phyloP scores from a whole-genome alignment of 2,797 vertebrate genomes.

The Sorex maritimensis region DNA sequence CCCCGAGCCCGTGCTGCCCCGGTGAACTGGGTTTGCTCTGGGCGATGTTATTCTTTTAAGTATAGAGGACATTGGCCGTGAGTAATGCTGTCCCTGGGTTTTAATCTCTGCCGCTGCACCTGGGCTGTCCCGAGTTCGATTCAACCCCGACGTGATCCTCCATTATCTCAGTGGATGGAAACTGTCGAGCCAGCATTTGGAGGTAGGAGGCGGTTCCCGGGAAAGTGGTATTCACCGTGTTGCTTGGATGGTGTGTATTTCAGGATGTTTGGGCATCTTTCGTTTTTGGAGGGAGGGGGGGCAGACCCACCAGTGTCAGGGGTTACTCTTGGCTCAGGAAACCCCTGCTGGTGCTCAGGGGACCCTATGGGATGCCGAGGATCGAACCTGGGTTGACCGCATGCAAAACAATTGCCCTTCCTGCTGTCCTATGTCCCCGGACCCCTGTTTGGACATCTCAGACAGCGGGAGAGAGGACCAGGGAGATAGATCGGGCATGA shows the following conservation, averaged over 20 bases:
- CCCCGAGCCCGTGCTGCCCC: neutral
- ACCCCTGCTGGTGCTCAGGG: no score
- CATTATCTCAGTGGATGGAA: neutral
- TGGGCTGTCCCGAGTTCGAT: neutral
- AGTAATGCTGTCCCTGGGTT: neutral
- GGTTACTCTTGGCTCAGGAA: no score
- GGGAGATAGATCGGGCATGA: no score
- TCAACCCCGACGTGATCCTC: neutral
- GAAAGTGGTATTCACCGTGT: neutral
- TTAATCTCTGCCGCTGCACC: slow-evolving; percentile 13
- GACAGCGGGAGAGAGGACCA: no score
- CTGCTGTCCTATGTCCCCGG: no score
- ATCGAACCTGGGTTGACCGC: no score
- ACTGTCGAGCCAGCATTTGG: neutral
- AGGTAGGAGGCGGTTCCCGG: neutral
- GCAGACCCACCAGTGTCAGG: no score
- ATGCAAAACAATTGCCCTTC: no score
- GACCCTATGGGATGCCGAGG: no score
- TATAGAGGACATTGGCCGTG: slow-evolving; percentile 24
- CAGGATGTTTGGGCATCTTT: neutral
- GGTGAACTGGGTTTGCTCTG: slow-evolving; percentile 27
- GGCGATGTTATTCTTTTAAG: slow-evolving; percentile 36
- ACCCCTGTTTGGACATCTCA: no score
- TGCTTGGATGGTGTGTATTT: neutral
- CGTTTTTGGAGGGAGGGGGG: neutral